Conservation (phyloP, 2,113 vertebrate species). For the Mastomys natalensis region DNA sequence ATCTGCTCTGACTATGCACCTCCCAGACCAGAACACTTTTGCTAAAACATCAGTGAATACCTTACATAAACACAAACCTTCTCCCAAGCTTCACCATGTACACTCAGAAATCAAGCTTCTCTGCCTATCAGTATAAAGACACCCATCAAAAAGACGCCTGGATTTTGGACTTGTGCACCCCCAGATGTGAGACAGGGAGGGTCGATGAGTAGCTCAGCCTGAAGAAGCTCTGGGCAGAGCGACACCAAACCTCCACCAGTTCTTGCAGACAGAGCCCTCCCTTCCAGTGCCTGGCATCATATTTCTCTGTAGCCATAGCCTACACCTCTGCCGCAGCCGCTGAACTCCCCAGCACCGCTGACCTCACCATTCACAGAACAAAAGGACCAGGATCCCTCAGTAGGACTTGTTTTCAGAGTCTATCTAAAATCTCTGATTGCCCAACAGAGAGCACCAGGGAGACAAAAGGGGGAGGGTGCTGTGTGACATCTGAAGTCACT, state of each 20-base stretch:
- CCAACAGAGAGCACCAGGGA: slow-evolving; percentile 71
- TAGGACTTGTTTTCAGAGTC: slow-evolving; percentile 28
- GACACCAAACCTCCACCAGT: not conserved
- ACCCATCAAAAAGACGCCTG: not conserved
- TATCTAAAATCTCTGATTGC: slow-evolving; percentile 76
- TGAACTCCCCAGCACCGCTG: slow-evolving; percentile 52
- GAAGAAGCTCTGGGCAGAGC: not conserved
- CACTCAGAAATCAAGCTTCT: slow-evolving; percentile 30
- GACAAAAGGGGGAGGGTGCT: slow-evolving; percentile 70
- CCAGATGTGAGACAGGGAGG: not conserved
- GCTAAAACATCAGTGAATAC: slow-evolving; percentile 5
- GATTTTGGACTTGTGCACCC: not conserved
- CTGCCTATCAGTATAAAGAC: not conserved
- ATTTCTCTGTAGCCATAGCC: not conserved
- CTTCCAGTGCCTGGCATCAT: not conserved
- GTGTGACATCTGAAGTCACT: slow-evolving; percentile 72
- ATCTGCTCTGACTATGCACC: not conserved
- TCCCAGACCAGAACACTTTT: not conserved
- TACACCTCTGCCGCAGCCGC: not conserved
- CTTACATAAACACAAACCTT: not conserved
- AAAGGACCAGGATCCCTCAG: slow-evolving; percentile 47
- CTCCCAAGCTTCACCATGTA: not conserved
- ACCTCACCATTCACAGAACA: slow-evolving; percentile 40
- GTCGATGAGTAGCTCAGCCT: not conserved
- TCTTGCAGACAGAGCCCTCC: not conserved